A percentile compares a stretch with the other conserved stretches of the same genome.
Evolutionary conservation across 2,888 invertebrate species (phyloP).

Genomic region (Orchesellides sinensis): DNA sequence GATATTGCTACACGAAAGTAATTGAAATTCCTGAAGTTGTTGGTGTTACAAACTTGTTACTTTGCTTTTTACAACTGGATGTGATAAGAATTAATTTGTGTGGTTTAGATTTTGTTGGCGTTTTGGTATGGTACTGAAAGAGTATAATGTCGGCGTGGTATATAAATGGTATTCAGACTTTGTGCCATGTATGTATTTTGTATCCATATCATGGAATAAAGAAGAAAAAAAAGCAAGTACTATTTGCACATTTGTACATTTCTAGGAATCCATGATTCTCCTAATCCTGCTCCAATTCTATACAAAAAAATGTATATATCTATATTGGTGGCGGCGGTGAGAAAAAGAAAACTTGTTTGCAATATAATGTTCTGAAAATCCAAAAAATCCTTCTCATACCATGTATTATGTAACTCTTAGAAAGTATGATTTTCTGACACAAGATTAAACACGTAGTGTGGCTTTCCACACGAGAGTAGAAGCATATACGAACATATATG

Average conservation of each 20-base stretch:
- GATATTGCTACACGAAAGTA: slow-evolving; percentile 55
- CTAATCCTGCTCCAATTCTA: slow-evolving; percentile 2
- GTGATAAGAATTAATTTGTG: slow-evolving; percentile 66
- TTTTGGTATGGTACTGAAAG: slow-evolving; percentile 9
- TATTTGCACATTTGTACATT: neutral
- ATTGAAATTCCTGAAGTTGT: slow-evolving; percentile 68
- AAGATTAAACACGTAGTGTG: neutral
- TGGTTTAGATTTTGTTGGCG: slow-evolving; percentile 44
- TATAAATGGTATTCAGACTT: neutral
- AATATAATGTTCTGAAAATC: neutral
- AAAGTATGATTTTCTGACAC: slow-evolving; percentile 40
- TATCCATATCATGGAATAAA: neutral
- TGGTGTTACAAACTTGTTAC: slow-evolving; percentile 68
- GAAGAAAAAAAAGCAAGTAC: slow-evolving; percentile 18
- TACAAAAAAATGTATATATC: no score
- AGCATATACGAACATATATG: neutral
- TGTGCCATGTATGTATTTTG: slow-evolving; percentile 1
- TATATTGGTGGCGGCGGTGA: no score
- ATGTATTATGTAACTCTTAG: slow-evolving; percentile 47
- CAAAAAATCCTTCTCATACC: slow-evolving; percentile 15
- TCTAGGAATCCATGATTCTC: slow-evolving; percentile 31
- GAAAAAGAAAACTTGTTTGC: no score
- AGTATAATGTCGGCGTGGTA: neutral
- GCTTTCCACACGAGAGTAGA: neutral
- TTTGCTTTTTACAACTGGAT: slow-evolving; percentile 65